Base-by-base conservation (phyloP, 2,113 vertebrate species). In the Lepus timidus region DNA sequence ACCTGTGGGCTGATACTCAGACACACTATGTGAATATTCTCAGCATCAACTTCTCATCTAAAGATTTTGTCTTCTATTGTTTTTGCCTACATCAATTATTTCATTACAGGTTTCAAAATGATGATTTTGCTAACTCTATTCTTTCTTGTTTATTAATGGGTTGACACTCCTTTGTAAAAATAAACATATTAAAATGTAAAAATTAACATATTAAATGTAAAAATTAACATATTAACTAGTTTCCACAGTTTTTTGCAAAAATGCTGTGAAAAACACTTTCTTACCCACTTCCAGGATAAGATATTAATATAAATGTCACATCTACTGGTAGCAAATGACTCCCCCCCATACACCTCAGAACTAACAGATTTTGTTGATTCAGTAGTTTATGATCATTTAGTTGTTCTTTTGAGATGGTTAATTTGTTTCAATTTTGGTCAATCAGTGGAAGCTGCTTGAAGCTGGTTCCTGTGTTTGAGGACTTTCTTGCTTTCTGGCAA, bases 171-270 rank as follows among this genome's bases (percentile, higher is more conserved):
- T 89, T 76, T 51, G 22, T 71, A 33, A 4, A 71, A n/a, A 62
- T 61, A 58, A 71, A 58, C 36, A 61, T 9, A 88, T 36, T 80
- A 80, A 44, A 36, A 36, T 36, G 36, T 36, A 36, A 36, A 36
- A 36, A 36, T 90, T 79, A 71, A 58, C 36, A 61, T 36, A 61
- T 36, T 80, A 80, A 44, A 36, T 36, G 36, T 36, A 36, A 55
- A 58, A 23, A 68, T 90, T 79, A 71, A 58, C 36, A 61, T 9
- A 88, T 36, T 80, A 80, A 44, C 4, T 80, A 7, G 14, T 31
- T 95, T 96, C 64, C 75, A 90, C 1, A 52, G 12, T 58, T 79
- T 65, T 82, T 90, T 83, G 33, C 81, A 89, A 89, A 81, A 49
- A 75, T n/a, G 31, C 31, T 11, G 51, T 33, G n/a, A 70, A 80